Evolutionary conservation across 2,113 vertebrate species (phyloP).

Genomic region (Otis tarda): DNA sequence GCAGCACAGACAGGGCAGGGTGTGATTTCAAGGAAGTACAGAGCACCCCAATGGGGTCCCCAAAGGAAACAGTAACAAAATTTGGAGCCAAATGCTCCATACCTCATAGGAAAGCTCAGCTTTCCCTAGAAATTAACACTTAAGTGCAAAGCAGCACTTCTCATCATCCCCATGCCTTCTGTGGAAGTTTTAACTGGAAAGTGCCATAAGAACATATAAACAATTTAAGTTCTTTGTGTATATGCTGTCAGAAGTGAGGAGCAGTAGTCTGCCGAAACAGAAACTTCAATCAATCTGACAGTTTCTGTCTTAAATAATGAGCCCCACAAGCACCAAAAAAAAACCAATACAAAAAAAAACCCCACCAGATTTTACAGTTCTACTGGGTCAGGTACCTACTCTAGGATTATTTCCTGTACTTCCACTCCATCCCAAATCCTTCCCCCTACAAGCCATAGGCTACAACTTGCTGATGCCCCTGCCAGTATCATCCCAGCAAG

Average conservation of each 20-base stretch:
- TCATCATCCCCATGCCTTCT: not conserved
- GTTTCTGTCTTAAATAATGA: not conserved
- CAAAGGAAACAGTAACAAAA: not conserved
- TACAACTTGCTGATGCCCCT: not conserved
- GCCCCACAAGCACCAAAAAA: not conserved
- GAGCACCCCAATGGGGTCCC: not conserved
- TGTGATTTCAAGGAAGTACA: not conserved
- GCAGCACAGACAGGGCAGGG: not conserved
- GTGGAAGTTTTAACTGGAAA: not conserved
- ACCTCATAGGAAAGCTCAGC: not conserved
- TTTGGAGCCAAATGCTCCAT: fast-evolving
- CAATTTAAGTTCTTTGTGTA: not conserved
- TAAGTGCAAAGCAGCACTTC: not conserved
- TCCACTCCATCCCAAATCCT: not conserved
- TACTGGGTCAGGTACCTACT: not conserved
- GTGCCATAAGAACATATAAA: not conserved
- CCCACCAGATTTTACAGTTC: not conserved
- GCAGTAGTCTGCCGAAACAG: not conserved
- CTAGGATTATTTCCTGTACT: not conserved
- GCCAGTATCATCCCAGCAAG: not conserved
- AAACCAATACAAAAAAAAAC: not conserved
- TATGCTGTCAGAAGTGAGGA: not conserved
- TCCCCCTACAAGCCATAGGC: not conserved
- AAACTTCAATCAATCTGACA: not conserved
- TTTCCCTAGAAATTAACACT: not conserved